Conservation (phyloP, 2,797 vertebrate genomes). For the Tarsius wallacei region DNA sequence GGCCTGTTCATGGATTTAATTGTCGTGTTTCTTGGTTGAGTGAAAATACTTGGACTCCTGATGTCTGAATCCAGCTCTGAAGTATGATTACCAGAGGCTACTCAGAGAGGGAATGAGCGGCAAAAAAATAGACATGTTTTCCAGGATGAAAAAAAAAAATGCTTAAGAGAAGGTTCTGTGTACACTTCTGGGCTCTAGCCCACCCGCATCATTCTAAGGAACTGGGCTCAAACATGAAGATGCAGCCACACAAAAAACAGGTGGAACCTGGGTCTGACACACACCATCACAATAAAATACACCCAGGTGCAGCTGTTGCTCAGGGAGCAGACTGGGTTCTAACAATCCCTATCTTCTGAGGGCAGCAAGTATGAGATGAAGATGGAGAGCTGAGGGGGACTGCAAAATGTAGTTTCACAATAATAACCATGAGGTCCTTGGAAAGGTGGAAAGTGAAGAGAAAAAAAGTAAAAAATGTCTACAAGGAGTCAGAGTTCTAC, state of each 20-base stretch:
- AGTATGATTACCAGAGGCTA: not conserved
- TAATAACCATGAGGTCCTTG: not conserved
- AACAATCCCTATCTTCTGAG: not conserved
- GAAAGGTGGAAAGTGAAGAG: not conserved
- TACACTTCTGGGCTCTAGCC: not conserved
- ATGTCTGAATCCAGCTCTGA: not conserved
- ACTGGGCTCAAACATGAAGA: not conserved
- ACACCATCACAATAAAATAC: not conserved
- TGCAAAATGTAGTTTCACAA: constrained; percentile 17
- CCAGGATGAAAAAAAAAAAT: not conserved
- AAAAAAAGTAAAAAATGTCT: not conserved
- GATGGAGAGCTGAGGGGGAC: not conserved
- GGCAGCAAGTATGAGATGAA: not conserved
- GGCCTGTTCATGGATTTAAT: constrained; percentile 1
- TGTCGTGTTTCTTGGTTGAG: constrained; percentile 57
- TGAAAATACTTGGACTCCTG: constrained; percentile 20
- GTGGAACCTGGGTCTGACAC: not conserved
- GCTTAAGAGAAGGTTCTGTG: not conserved
- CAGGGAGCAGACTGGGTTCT: not conserved
- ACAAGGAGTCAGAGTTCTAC: not conserved
- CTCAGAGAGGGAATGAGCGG: not conserved
- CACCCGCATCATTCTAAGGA: not conserved
- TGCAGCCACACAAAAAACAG: not conserved
- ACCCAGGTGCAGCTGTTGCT: not conserved
- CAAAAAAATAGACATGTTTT: not conserved